Percentiles rank a stretch among this genome's conserved stretches.
Conservation (phyloP, 2,113 vertebrate species). For the Platycercus adscitus region DNA sequence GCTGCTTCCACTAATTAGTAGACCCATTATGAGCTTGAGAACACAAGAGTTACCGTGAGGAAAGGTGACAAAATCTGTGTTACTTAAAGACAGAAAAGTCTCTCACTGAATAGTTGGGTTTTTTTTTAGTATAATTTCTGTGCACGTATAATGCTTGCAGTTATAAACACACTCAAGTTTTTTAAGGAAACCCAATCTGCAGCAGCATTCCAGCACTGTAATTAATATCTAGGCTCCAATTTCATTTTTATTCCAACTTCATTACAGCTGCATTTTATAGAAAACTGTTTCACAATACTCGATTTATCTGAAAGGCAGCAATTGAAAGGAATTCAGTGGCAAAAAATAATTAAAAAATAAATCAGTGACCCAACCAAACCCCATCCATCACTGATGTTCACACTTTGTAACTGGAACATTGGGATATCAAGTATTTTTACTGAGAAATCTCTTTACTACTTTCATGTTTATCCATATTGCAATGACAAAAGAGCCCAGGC, state of each 20-base stretch:
- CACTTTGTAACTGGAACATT: not conserved
- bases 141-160: fast-evolving
- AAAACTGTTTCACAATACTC: not conserved
- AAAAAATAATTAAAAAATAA: too few relatives aligned
- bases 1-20: too few relatives aligned
- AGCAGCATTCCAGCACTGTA: not conserved
- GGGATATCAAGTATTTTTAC: not conserved
- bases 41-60: not conserved
- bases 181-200: not conserved
- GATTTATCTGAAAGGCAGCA: fast-evolving
- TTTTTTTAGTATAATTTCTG: not conserved
- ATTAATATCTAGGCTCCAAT: not conserved
- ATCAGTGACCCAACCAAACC: not conserved
- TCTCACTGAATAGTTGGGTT: fast-evolving
- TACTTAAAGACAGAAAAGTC: not conserved
- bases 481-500: not conserved
- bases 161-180: not conserved
- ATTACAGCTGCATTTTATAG: not conserved
- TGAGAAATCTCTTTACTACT: not conserved
- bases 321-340: not conserved
- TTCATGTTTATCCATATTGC: not conserved
- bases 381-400: not conserved
- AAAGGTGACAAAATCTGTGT: not conserved
- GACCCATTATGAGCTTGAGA: not conserved
- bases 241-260: not conserved